These are phyloP conservation scores for Danio choprae DNA, from an alignment of 2,797 vertebrate genomes.

Conservation along the genomic window DNA sequence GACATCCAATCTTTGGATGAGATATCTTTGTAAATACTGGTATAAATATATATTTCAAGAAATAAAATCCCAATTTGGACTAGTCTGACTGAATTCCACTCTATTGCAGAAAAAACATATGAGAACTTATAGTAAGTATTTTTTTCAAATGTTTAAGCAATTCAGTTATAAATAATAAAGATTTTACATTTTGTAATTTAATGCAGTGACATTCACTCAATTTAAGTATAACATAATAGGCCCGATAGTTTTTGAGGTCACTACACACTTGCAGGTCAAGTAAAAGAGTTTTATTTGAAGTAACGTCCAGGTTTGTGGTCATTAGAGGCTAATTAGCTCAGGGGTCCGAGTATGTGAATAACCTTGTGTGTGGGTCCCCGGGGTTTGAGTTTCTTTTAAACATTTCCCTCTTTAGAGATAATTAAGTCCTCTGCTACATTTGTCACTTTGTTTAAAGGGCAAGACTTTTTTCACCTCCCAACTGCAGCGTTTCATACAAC, in stretches of 20 bases:
- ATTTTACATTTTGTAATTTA: neutral
- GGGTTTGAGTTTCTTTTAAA: slow-evolving; percentile 46
- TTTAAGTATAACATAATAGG: neutral
- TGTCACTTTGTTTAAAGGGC: slow-evolving; percentile 48
- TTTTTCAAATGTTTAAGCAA: neutral
- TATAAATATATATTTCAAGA: no score
- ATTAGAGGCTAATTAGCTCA: slow-evolving; percentile 16
- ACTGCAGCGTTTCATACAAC: slow-evolving; percentile 14
- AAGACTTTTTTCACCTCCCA: slow-evolving; percentile 15
- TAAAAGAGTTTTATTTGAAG: slow-evolving; percentile 12
- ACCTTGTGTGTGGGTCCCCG: slow-evolving; percentile 16
- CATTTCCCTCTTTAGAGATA: slow-evolving; percentile 53
- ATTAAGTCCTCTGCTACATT: slow-evolving; percentile 47
- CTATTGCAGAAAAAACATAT: neutral
- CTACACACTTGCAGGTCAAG: neutral
- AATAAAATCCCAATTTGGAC: no score
- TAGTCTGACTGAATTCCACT: neutral
- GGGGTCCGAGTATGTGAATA: slow-evolving; percentile 1
- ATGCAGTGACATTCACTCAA: neutral
- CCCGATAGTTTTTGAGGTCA: neutral
- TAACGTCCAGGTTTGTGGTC: neutral
- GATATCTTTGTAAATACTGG: no score
- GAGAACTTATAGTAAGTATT: neutral
- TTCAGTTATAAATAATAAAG: neutral
- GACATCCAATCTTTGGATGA: no score